Evolutionary conservation across 1,140 invertebrate species (phyloP).

Genomic region (Macrotrachela quadricornifera): DNA sequence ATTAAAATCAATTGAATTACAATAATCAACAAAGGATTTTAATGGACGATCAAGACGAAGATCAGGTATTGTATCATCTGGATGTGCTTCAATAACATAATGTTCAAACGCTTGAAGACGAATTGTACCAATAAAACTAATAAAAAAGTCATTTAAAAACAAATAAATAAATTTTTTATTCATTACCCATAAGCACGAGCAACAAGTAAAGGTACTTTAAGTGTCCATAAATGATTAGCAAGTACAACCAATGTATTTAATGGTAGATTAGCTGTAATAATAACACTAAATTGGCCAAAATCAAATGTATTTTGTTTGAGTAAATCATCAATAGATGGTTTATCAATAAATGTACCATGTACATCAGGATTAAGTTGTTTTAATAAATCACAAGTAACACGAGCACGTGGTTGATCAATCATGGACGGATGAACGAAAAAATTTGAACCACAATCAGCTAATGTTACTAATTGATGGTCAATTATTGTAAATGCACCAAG

Average conservation of each 20-base stretch:
- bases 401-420: constrained; percentile 50
- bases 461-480: constrained; percentile 43
- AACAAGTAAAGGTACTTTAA: constrained; percentile 58
- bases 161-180: neutral
- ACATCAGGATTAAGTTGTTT: constrained; percentile 80
- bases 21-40: constrained; percentile 46
- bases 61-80: constrained; percentile 68
- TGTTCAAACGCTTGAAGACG: no score
- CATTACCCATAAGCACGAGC: constrained; percentile 1
- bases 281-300: no score
- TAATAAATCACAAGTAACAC: constrained; percentile 54
- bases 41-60: constrained; percentile 69
- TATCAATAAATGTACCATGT: constrained; percentile 37
- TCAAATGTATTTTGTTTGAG: no score
- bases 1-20: constrained; percentile 50
- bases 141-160: no score
- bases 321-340: no score
- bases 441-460: neutral
- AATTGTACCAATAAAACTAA: no score
- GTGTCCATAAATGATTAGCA: constrained; percentile 58
- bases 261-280: no score
- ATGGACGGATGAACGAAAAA: constrained; percentile 11
- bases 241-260: constrained; percentile 40
- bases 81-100: constrained; percentile 66
- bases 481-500: constrained; percentile 84